These are phyloP conservation scores for Ptilorrhoa leucosticta DNA, from an alignment of 2,113 vertebrate species.

Conservation along the genomic window DNA sequence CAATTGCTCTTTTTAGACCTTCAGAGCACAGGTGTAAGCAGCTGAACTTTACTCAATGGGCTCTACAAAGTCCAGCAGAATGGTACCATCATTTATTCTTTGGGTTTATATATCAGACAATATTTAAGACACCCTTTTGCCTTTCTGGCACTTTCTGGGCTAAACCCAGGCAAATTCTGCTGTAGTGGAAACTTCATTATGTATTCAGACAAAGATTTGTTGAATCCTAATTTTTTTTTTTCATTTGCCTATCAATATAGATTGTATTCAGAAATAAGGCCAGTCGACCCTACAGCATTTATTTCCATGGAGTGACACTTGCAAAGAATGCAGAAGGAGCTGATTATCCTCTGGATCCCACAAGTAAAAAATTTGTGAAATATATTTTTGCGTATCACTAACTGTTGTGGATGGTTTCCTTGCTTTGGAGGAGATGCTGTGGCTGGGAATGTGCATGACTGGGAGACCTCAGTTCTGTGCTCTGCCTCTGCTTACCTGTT, in stretches of 20 bases:
- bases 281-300: slow-evolving; percentile 91
- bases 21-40: neutral
- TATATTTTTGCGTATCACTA: neutral
- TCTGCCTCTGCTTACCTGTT: neutral
- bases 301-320: slow-evolving; percentile 92
- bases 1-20: neutral
- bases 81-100: neutral
- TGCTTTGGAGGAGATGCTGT: neutral
- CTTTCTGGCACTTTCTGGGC: neutral
- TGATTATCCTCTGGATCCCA: slow-evolving; percentile 79
- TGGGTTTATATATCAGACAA: neutral
- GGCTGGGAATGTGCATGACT: neutral
- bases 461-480: neutral
- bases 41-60: neutral
- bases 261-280: slow-evolving; percentile 95
- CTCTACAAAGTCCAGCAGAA: neutral
- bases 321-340: slow-evolving; percentile 82
- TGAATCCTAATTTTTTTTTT: neutral
- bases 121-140: neutral
- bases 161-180: neutral
- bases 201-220: neutral
- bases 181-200: neutral
- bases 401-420: neutral
- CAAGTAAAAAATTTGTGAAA: slow-evolving; percentile 45
- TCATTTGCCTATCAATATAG: slow-evolving; percentile 62